Evolutionary conservation across 2,888 invertebrate species (phyloP), one percentile per base, ranked within the genome.

Genomic region (Apodemia mormo): DNA sequence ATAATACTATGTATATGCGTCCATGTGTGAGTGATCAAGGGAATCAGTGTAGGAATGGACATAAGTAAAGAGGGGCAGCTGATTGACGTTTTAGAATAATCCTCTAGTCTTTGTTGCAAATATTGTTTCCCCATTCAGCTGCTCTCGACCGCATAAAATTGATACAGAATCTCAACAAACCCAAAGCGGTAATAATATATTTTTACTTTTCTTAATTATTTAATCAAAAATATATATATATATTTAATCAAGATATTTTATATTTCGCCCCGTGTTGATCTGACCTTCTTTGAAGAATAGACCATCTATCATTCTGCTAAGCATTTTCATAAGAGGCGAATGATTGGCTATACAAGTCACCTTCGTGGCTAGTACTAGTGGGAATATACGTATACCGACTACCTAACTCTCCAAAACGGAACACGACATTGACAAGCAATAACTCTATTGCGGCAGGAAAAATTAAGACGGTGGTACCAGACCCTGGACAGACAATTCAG

Each of bases 61-160:
- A 85, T 88, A 89, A 89, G 91, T 88, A 90, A 86, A 86, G 89
- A 89, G 89, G 88, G 88, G 81, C 74, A 70, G 76, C 76, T 81
- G 70, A 70, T 70, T 70, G 70, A 89, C 88, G 85, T 84, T 86
- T 78, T 82, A 77, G 78, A 82, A 80, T 77, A 82, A 80, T 81
- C 81, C 84, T 84, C 82, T 87, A 87, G 88, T 88, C 83, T 14
- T 33, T 30, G 33, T 33, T 30, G 61, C 33, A 61, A 61, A 61
- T 61, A 61, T 61, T 61, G 82, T 84, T 85, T 84, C 89, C 81
- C 85, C 83, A 85, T 89, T 85, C 85, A 84, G 80, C 80, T 79
- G 80, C 80, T 78, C 82, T 83, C 81, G 83, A 80, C 80, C 80
- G 79, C 81, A 78, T 80, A 76, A 81, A 85, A 87, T 85, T 86